Evolutionary conservation across 2,113 vertebrate species (phyloP), one percentile per base, ranked within the genome.

Genomic region (Phyllopteryx taeniolatus): DNA sequence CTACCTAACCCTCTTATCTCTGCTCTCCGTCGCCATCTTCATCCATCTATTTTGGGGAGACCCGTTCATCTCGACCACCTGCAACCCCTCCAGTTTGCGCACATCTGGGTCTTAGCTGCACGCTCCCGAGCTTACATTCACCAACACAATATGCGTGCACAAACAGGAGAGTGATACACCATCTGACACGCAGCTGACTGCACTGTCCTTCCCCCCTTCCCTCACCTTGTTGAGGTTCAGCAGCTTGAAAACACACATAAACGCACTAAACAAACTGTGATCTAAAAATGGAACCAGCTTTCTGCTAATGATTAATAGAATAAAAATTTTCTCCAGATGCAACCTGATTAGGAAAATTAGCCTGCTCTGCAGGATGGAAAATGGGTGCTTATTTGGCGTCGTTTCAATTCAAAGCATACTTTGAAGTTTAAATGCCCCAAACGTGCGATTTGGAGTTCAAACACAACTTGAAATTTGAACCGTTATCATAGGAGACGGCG

Each of bases 41-140:
- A 63, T 83, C 82, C 64, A 78, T 86, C 86, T 92, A 89, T 92
- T 93, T 91, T 85, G 80, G 88, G 85, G 71, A 27, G 19, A 19
- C 33, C 22, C 56, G 76, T 77, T 87, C 79, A 88, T 90, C 78
- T 77, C 80, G 71, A 92, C 91, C 90, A 92, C 92, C 90, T 92
- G 90, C 91, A 91, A 89, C 92, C 90, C 89, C 87, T 88, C 85
- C 89, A 91, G 91, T 91, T 92, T 91, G 79, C 86, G 85, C 86
- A 89, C 90, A 92, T 93, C 92, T 92, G 92, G 86, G 89, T 91
- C 80, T 83, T 72, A 76, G 73, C 75, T 20, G 64, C 74, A 73
- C 14, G 8, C 68, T 78, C 68, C 78, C 54, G 68, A 79, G 79
- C 74, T 68, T 46, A 42, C 75, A 80, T 85, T 85, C 80, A 76